Evolutionary conservation across 2,797 vertebrate species (phyloP), one percentile per base, ranked within the genome.

Genomic region (Clarias laeviceps): DNA sequence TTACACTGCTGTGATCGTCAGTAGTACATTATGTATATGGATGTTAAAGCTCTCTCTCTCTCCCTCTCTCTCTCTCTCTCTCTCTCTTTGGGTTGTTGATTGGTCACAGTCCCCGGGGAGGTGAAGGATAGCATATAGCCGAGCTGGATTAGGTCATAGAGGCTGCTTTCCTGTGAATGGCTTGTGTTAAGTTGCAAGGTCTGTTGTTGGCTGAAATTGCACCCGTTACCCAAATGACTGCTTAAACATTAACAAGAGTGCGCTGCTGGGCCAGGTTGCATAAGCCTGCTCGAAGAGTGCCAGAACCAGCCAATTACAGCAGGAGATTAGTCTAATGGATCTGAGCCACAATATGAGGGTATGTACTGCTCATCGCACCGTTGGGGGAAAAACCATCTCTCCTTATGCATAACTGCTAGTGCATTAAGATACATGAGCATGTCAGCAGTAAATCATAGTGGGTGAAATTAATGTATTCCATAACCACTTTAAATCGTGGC

Each of bases 171-270:
- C 54, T 81, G 37, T 77, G 83, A 88, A 84, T 83, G 57, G 85
- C 79, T 80, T 82, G 72, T 80, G 82, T 84, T 86, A 88, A 86
- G 70, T 80, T 80, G 82, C 72, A 82, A 78, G 87, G 90, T 88
- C 66, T 61, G 84, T 91, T 88, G 90, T 91, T 86, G 74, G 88
- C 80, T 86, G 89, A 90, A 89, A 90, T 87, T 85, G 85, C 83
- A 85, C 81, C 85, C 57, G 84, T 88, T 87, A 77, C 81, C 80
- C 72, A 88, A 79, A 89, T 62, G 91, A 88, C 91, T 92, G 90
- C 88, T 95, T 91, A 94, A 95, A 95, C 93, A 95, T 95, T 94
- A 92, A 95, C 94, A 93, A 94, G 92, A 85, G 85, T 81, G 83
- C 45, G 70, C 88, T 82, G 82, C 85, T 82, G 86, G 84, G 82